Percentiles rank a stretch among this genome's conserved stretches.
Evolutionary conservation across 2,888 invertebrate genomes (phyloP).

Genomic region (Erebia ligea): DNA sequence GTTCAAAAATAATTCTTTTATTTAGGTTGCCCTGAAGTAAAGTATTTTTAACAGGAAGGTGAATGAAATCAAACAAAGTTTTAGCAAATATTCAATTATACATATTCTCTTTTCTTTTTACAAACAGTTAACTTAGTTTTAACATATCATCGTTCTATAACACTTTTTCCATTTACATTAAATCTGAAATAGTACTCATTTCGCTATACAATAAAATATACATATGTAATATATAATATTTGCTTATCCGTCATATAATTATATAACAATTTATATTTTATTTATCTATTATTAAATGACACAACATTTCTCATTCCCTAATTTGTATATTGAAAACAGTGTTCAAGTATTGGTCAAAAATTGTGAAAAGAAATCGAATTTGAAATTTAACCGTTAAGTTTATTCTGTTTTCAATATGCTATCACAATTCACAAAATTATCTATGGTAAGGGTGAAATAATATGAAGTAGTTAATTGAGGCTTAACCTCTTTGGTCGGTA

Average conservation of each 20-base stretch:
- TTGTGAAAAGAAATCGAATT: conserved; percentile 23
- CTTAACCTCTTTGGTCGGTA: conserved; percentile 43
- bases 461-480: conserved; percentile 43
- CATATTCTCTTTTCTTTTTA: conserved; percentile 81
- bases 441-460: conserved; percentile 46
- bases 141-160: conserved; percentile 78
- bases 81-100: conserved; percentile 82
- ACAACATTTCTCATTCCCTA: conserved; percentile 75
- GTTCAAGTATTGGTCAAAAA: conserved; percentile 39
- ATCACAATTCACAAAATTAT: conserved; percentile 47
- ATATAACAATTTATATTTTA: conserved; percentile 71
- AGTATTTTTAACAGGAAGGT: background rate
- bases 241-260: conserved; percentile 78
- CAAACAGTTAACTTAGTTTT: conserved; percentile 82
- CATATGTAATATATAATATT: conserved; percentile 58
- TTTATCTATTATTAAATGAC: conserved; percentile 77
- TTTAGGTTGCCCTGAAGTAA: background rate
- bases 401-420: conserved; percentile 46
- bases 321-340: conserved; percentile 61
- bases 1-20: too few species aligned
- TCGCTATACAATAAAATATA: conserved; percentile 82
- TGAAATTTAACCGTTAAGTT: conserved; percentile 20
- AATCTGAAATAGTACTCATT: conserved; percentile 78
- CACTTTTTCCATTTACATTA: conserved; percentile 80
- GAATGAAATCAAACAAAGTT: conserved; percentile 63